Evolutionary conservation across 1,140 invertebrate genomes (phyloP), one percentile per base, ranked within the genome.

Genomic region (Pissodes strobi): DNA sequence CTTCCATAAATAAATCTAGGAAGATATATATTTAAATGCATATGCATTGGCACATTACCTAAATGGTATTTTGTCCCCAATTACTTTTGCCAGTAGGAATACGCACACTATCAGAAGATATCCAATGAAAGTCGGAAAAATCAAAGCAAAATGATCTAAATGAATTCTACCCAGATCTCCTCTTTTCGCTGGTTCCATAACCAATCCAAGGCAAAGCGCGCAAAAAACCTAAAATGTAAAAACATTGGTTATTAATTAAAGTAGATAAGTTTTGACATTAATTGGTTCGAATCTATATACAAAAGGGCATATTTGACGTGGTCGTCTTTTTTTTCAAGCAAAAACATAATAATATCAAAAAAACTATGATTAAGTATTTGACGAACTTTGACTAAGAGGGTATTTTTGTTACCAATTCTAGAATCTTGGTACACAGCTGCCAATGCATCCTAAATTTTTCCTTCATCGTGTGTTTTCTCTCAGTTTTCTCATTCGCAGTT

Each of bases 101-200:
- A 64, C 17, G 5, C 15, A 38, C 0, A 15, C 21, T 8, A 49
- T 48, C 1, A 56, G 3, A 5, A 49, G 19, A 48, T 64, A 64
- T 37, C 39, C 51, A 23, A 64, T 37, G 25, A 64, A 64, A 38
- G 61, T 56, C 9, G 61, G 52, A 19, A 64, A 64, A 25, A 64
- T 64, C 22, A 64, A 27, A 37, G 39, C 41, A 38, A 64, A 64
- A 23, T 64, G 61, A 13, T 22, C 41, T 18, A 64, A 49, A 37
- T 64, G 61, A 25, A 56, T 48, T 19, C 18, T 22, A 3, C 51
- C 51, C 27, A 64, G 25, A 27, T 64, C 41, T 13, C 51, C 52
- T 17, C 21, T 45, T 48, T 64, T 64, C 12, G 61, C 51, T 18
- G 61, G 61, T 48, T 56, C 52, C 52, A 64, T 64, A 12, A 64